Evolutionary conservation across 2,113 vertebrate species (phyloP), one percentile per base, ranked within the genome.

Genomic region (Leuciscus idus): DNA sequence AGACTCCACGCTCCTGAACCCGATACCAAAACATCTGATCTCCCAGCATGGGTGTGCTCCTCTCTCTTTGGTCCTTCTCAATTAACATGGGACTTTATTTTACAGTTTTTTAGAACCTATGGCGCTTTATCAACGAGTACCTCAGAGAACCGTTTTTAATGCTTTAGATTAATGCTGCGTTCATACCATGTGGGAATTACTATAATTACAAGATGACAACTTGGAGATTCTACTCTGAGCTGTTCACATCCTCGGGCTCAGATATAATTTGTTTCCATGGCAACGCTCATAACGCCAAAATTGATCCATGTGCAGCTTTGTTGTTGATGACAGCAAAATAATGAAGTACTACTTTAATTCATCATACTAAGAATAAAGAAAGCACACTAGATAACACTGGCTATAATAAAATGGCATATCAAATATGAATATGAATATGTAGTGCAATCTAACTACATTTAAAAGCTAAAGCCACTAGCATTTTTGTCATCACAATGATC

Each of bases 231-330:
- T 75, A 55, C 48, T 21, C 26, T 12, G 61, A 64, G 79, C 62
- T 48, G 62, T 82, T 68, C 62, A 50, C 36, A 36, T 82, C 66
- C 48, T 57, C 12, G 6, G 66, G 48, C 81, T 83, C 66, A 36
- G 66, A 72, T 23, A 72, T 52, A 15, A 83, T 70, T 70, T 72
- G 81, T 83, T 73, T 52, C 81, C 66, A 83, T 83, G 33, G 81
- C 66, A 83, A 83, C 81, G 3, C 52, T 83, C 81, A 48, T 70
- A 83, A 83, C 13, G 68, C 81, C 68, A 83, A 59, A 83, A 39
- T n/a, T 73, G 81, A 72, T 83, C 28, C 33, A 52, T 59, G 81
- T 59, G 81, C 48, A n/a, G 81, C 81, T 73, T 83, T 83, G 66
- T 55, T 83, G 81, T 59, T 68, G 26, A 68, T 82, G 80, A 66